A percentile compares a stretch with the other conserved stretches of the same genome.
phyloP scores from a whole-genome alignment of 1,140 invertebrate species.

The Zaprionus africanus region DNA sequence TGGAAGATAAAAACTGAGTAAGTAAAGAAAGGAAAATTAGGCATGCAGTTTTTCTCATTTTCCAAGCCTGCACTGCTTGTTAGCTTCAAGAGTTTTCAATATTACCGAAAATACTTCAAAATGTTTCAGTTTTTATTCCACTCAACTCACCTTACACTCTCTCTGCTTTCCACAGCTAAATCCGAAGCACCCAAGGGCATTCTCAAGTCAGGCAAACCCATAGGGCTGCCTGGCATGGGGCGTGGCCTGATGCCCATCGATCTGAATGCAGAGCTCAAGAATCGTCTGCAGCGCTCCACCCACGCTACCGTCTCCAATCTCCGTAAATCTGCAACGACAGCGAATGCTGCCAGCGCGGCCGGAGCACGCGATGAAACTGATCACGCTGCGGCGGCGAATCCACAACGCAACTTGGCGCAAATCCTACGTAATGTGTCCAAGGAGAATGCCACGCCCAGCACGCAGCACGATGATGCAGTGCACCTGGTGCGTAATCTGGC shows the following conservation, averaged over 20 bases:
- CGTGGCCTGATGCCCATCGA: conserved; percentile 78
- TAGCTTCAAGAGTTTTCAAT: neutral
- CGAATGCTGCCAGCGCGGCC: conserved; percentile 45
- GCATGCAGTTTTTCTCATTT: neutral
- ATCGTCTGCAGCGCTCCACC: conserved; percentile 76
- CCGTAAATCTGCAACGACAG: conserved; percentile 75
- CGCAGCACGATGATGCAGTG: conserved; percentile 76
- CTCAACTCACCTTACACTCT: neutral
- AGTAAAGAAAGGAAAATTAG: neutral
- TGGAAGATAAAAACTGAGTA: neutral
- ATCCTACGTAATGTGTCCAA: conserved; percentile 71
- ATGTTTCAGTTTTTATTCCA: neutral
- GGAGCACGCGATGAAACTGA: conserved; percentile 52
- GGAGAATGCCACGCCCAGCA: conserved; percentile 58
- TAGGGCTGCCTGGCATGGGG: conserved; percentile 52
- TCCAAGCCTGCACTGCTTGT: neutral
- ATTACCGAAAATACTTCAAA: neutral
- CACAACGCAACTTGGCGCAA: conserved; percentile 69
- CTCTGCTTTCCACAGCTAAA: neutral
- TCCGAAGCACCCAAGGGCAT: conserved; percentile 82
- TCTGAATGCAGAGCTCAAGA: conserved; percentile 81
- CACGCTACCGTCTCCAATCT: conserved; percentile 80
- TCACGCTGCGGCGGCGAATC: conserved; percentile 26
- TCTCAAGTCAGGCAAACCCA: conserved; percentile 84
- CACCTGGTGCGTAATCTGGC: conserved; percentile 75